Evolutionary conservation across 2,888 invertebrate species (phyloP), one percentile per base, ranked within the genome.

Genomic region (Microplitis manilae): DNA sequence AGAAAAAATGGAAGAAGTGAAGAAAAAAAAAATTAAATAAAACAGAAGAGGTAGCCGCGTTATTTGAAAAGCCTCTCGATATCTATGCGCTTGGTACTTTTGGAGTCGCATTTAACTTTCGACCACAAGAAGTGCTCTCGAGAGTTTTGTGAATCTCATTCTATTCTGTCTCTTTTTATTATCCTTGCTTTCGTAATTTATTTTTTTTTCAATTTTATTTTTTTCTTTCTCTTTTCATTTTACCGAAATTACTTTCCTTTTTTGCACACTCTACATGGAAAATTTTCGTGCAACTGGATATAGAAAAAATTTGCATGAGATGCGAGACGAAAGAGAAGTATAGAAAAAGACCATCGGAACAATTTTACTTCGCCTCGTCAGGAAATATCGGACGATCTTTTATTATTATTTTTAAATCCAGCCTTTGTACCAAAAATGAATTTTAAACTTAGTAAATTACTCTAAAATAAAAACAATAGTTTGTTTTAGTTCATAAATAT

Each of bases 281-380:
- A 73, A 73, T 68, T 68, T 39, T 39, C 73, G 68, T 59, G 40
- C 15, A 68, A 50, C 68, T 67, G 67, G 68, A 73, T 68, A 65
- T 20, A 67, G 64, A 68, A 68, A 73, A 73, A 73, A 73, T 73
- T 73, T 73, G 73, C 73, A 73, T 73, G 68, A 73, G 60, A 73
- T 41, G 73, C 50, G 65, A 65, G 41, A 38, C 61, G 72, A 72
- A 30, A 39, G 60, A n/a, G 60, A 70, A n/a, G 20, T 13, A n/a
- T 9, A 39, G 8, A 39, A 62, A 62, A 17, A 62, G 39, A 38
- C 71, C 71, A 39, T 62, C 15, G 64, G 68, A 68, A 68, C 73
- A 73, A 73, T 73, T 73, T 73, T 60, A 73, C 67, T 73, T 39
- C 50, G 67, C 73, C 67, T 39, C 73, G 68, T 73, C 73, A 73